Evolutionary conservation across 2,888 invertebrate species (phyloP).

Genomic region (Phania funesta): DNA sequence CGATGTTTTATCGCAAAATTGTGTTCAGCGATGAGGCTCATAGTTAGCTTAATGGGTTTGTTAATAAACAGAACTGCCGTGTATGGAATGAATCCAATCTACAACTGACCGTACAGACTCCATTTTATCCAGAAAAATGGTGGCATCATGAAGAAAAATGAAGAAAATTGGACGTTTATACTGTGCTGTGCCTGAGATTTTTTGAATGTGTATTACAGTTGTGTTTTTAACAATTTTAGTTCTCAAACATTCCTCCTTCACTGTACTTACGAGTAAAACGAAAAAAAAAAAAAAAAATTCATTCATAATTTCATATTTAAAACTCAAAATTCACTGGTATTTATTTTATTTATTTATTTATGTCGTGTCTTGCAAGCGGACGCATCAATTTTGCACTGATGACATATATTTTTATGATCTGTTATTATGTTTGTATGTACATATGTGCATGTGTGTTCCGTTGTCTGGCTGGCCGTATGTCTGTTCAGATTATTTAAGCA

Average conservation of each 20-base stretch:
- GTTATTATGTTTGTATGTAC: conserved; percentile 41
- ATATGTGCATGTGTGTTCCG: background rate
- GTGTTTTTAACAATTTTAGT: too few species aligned
- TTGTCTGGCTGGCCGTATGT: conserved; percentile 29
- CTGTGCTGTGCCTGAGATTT: too few species aligned
- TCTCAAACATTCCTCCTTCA: background rate
- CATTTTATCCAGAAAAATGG: too few species aligned
- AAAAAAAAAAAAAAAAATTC: conserved; percentile 8
- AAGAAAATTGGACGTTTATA: too few species aligned
- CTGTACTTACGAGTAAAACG: conserved; percentile 18
- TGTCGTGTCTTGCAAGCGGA: conserved; percentile 50
- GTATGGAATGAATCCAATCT: too few species aligned
- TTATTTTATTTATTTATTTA: conserved; percentile 43
- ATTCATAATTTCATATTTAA: conserved; percentile 38
- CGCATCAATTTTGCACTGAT: conserved; percentile 65
- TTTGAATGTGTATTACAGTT: too few species aligned
- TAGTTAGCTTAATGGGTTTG: too few species aligned
- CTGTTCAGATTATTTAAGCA: conserved; percentile 57
- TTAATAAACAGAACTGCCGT: too few species aligned
- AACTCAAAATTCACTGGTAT: conserved; percentile 1
- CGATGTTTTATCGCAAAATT: too few species aligned
- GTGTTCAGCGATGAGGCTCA: too few species aligned
- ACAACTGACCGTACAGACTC: too few species aligned
- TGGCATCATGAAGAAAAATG: too few species aligned
- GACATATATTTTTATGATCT: conserved; percentile 67